These are phyloP conservation scores for Eueides isabella DNA, from an alignment of 1,140 invertebrate genomes.

Conservation along the genomic window DNA sequence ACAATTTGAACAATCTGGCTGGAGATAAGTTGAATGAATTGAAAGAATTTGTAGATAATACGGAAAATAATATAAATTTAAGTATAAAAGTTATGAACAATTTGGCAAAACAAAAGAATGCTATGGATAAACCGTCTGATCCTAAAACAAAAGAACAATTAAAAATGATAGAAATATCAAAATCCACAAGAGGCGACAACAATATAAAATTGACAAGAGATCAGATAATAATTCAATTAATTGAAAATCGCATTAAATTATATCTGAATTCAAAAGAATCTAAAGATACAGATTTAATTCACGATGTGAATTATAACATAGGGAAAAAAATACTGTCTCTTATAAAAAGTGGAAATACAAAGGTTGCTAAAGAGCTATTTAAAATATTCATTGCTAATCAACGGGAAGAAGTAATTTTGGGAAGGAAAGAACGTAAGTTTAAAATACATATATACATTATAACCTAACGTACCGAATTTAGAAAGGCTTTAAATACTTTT, in stretches of 20 bases:
- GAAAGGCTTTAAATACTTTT: too few relatives aligned
- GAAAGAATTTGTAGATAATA: conserved; percentile 56
- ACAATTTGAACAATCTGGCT: conserved; percentile 40
- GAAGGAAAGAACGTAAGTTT: neutral
- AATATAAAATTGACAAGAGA: conserved; percentile 56
- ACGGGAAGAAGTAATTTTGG: conserved; percentile 13
- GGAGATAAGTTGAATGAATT: conserved; percentile 49
- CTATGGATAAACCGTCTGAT: neutral
- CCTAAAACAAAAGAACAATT: conserved; percentile 6
- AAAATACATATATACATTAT: too few relatives aligned
- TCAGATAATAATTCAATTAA: conserved; percentile 62
- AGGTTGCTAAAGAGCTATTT: conserved; percentile 64
- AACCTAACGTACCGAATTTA: too few relatives aligned
- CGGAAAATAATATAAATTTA: conserved; percentile 53
- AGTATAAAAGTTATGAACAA: conserved; percentile 52
- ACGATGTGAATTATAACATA: conserved; percentile 59
- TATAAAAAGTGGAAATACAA: conserved; percentile 56
- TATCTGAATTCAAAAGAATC: conserved; percentile 59
- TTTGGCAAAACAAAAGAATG: conserved; percentile 35
- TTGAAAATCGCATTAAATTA: conserved; percentile 60
- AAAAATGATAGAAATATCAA: neutral
- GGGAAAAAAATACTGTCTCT: conserved; percentile 57
- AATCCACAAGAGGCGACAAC: conserved; percentile 26
- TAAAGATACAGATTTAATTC: conserved; percentile 34
- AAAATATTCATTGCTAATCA: conserved; percentile 55